Percentiles rank a stretch among this genome's conserved stretches.
phyloP scores from a whole-genome alignment of 2,888 invertebrate species.

The Ptilodon capucinus region DNA sequence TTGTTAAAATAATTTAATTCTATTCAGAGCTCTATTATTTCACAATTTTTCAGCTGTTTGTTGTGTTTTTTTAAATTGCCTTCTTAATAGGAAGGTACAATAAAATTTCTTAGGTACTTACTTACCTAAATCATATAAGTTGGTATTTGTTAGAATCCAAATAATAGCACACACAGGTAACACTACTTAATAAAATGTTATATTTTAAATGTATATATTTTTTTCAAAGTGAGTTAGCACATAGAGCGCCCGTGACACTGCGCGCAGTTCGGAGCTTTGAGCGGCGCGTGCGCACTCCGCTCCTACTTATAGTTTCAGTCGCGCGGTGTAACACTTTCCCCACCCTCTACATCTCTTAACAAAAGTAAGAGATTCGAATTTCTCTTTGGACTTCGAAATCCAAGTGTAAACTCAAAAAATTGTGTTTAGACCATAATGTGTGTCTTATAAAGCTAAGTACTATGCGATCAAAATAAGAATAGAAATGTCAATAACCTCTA shows the following conservation, averaged over 20 bases:
- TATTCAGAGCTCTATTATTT: too few relatives aligned
- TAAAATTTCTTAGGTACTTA: neutral
- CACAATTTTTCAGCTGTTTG: too few relatives aligned
- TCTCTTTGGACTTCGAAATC: conserved; percentile 41
- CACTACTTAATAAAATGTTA: conserved; percentile 24
- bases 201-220: conserved; percentile 1
- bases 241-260: conserved; percentile 49
- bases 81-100: too few relatives aligned
- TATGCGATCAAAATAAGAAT: too few relatives aligned
- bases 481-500: too few relatives aligned
- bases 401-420: neutral
- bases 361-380: conserved; percentile 40
- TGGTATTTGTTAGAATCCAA: neutral
- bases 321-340: conserved; percentile 72
- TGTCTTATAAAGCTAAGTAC: too few relatives aligned
- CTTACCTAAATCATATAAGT: neutral
- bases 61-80: too few relatives aligned
- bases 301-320: conserved; percentile 75
- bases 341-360: conserved; percentile 58
- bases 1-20: too few relatives aligned
- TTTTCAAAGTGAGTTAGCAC: conserved; percentile 11
- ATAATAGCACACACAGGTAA: conserved; percentile 7
- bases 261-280: conserved; percentile 56
- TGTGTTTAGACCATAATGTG: neutral
- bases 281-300: conserved; percentile 49